Base-by-base conservation (phyloP, 2,113 vertebrate species). In the Heliornis fulica region DNA sequence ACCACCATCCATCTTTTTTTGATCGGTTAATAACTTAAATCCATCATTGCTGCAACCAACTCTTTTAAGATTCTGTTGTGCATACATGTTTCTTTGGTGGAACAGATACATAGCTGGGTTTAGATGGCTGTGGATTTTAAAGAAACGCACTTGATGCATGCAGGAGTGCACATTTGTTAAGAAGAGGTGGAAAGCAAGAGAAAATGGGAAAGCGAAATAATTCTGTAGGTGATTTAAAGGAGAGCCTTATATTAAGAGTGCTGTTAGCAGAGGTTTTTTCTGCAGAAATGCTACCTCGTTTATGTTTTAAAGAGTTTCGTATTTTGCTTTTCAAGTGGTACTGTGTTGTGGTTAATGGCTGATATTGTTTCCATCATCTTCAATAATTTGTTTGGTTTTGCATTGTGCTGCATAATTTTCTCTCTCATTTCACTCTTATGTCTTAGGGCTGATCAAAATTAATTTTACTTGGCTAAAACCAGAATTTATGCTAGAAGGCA, bases 11-110 rank as follows among this genome's bases (percentile, higher is more conserved):
- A 99, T 99, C 99, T 99, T 99, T 96, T 98, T 99, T 98, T 99
- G 99, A 99, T 99, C 98, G 86, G 99, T 99, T 99, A 99, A 99
- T 99, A 99, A 99, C 99, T 99, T 98, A 98, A 99, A 99, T 99
- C 99, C 99, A 99, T 99, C 99, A 99, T 98, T 98, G 98, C 98
- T 98, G 97, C 28, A 38, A 97, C 98, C 76, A 61, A 94, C 97
- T 95, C 86, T 97, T 96, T 97, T 94, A 97, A 96, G 97, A 96
- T 96, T 97, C 98, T 97, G 86, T 97, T 84, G 97, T 97, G 97
- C 96, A 95, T 97, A 97, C 96, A 50, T 96, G 96, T 98, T 98
- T 98, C 95, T 92, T 81, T 74, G 45, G 89, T 87, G 80, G 51
- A 86, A 65, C 71, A 75, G 95, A 97, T 90, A 91, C 82, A n/a